These are phyloP conservation scores for Chymomyza fuscimana DNA, from an alignment of 2,888 invertebrate genomes.

Conservation along the genomic window DNA sequence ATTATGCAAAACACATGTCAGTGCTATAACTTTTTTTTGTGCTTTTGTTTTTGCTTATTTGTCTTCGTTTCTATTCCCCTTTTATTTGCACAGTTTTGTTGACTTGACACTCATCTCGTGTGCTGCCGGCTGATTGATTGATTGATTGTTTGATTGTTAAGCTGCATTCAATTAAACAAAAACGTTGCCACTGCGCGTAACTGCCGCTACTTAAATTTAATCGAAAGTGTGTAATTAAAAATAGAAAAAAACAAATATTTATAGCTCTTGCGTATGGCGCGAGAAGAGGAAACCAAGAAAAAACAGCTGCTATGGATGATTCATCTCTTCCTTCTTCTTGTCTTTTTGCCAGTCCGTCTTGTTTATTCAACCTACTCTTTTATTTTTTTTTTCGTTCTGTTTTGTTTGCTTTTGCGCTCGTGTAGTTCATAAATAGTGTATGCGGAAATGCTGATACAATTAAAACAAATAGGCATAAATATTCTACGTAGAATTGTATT, in stretches of 20 bases:
- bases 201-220: not conserved
- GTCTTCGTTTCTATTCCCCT: no score
- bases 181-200: slow-evolving; percentile 23
- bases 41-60: not conserved
- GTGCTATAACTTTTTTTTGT: not conserved
- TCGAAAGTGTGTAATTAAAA: not conserved
- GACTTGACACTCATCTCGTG: slow-evolving; percentile 47
- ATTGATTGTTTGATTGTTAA: slow-evolving; percentile 47
- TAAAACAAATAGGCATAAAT: not conserved
- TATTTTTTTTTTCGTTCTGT: not conserved
- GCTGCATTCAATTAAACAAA: slow-evolving; percentile 48
- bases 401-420: slow-evolving; percentile 9
- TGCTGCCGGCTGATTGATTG: slow-evolving; percentile 47
- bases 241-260: not conserved
- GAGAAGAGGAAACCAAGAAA: not conserved
- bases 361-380: not conserved
- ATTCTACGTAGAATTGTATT: not conserved
- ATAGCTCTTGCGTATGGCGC: not conserved
- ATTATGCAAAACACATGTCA: slow-evolving; percentile 61
- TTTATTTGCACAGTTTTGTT: not conserved
- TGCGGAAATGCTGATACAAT: not conserved
- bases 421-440: slow-evolving; percentile 27
- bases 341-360: not conserved
- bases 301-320: not conserved
- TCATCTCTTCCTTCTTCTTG: not conserved